Conservation (phyloP, 2,797 vertebrate genomes). For the Channallabes apus region DNA sequence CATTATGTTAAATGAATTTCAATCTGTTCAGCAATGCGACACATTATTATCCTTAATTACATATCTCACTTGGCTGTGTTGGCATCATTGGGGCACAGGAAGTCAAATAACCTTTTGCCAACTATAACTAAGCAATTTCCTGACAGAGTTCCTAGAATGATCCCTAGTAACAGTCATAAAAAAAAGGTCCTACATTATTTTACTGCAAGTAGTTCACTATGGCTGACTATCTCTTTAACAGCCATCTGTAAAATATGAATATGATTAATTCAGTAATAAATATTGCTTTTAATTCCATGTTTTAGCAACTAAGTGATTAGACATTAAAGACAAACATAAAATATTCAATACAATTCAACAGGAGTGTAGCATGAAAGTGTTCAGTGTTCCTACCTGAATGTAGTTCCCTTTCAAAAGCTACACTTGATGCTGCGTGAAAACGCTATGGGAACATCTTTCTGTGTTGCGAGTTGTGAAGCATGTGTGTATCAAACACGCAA, state of each 20-base stretch:
- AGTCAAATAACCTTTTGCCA: not conserved
- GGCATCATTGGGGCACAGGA: not conserved
- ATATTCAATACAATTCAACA: not conserved
- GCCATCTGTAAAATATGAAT: not conserved
- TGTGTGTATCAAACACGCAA: too few species aligned
- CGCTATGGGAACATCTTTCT: too few species aligned
- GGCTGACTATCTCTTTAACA: not conserved
- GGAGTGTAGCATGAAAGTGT: not conserved
- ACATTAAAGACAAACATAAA: constrained; percentile 13
- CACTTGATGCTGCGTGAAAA: too few species aligned
- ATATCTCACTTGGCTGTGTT: constrained; percentile 5
- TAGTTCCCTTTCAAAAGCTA: too few species aligned
- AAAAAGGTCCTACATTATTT: not conserved
- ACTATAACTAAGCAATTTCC: not conserved
- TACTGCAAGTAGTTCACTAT: not conserved
- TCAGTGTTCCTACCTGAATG: too few species aligned
- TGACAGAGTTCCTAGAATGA: constrained; percentile 5
- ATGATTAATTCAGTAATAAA: not conserved
- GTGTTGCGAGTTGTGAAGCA: too few species aligned
- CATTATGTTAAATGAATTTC: constrained; percentile 19
- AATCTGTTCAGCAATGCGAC: constrained; percentile 12
- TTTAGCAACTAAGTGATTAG: not conserved
- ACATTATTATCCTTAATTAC: constrained; percentile 23
- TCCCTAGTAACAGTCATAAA: not conserved
- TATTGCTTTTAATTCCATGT: constrained; percentile 11